phyloP scores from a whole-genome alignment of 1,140 invertebrate species.

The Saccostrea cuccullata region DNA sequence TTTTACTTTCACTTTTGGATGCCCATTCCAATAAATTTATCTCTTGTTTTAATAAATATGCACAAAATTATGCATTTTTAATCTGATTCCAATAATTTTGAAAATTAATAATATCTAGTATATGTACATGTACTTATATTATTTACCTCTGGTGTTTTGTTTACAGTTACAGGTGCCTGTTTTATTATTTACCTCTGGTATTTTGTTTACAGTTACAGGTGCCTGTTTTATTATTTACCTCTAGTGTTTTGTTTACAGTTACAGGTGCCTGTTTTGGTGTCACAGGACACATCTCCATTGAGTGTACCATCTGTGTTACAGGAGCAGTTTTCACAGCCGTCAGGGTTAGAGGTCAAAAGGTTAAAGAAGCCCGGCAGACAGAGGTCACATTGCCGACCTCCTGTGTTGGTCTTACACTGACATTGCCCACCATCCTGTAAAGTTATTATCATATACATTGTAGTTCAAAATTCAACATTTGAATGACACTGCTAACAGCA shows the following conservation, averaged over 20 bases:
- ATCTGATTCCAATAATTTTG: background rate
- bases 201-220: constrained; percentile 75
- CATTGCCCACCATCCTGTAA: constrained; percentile 90
- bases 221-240: constrained; percentile 78
- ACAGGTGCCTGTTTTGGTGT: constrained; percentile 72
- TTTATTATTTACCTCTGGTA: background rate
- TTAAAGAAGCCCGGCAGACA: constrained; percentile 97
- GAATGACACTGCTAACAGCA: too few relatives aligned
- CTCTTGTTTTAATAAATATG: too few relatives aligned
- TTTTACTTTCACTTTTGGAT: too few relatives aligned
- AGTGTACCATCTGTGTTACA: constrained; percentile 71
- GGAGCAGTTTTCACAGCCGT: constrained; percentile 77
- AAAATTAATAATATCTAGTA: background rate
- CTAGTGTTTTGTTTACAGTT: constrained; percentile 81
- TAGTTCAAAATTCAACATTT: background rate
- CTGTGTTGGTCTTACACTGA: constrained; percentile 94
- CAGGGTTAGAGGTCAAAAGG: constrained; percentile 89
- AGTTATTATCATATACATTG: background rate
- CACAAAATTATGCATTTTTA: too few relatives aligned
- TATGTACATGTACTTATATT: background rate
- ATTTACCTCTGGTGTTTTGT: background rate
- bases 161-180: too few relatives aligned
- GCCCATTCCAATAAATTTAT: too few relatives aligned
- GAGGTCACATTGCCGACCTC: constrained; percentile 92
- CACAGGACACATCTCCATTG: constrained; percentile 80